phyloP scores from a whole-genome alignment of 2,888 invertebrate genomes.

The Vesta saturnalis region DNA sequence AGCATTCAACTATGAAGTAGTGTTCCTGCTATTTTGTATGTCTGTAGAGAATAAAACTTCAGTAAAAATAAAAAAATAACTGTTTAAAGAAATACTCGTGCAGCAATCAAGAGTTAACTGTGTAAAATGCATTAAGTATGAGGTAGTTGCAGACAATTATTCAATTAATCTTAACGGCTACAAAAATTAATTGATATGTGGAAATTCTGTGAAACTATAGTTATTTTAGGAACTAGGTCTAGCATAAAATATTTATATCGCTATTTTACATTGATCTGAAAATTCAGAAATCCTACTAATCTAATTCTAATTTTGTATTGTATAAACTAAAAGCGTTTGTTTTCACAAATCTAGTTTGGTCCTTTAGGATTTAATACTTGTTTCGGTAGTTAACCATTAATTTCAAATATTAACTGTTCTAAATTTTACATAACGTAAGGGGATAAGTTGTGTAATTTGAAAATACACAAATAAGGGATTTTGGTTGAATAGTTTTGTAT shows the following conservation, averaged over 20 bases:
- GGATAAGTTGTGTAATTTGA: not conserved
- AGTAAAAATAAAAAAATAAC: no score
- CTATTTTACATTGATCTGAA: no score
- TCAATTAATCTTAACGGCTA: not conserved
- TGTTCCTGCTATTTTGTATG: no score
- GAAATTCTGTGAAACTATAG: no score
- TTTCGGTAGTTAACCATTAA: not conserved
- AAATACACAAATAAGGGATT: no score
- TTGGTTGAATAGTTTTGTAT: no score
- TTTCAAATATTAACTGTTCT: not conserved
- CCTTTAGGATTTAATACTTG: not conserved
- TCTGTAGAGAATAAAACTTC: no score
- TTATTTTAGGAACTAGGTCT: not conserved
- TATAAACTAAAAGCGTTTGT: constrained; percentile 1
- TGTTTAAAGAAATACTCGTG: no score
- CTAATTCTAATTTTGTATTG: constrained; percentile 7
- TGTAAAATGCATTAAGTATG: no score
- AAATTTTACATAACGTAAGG: constrained; percentile 3
- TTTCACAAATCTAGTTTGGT: not conserved
- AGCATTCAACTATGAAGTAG: not conserved
- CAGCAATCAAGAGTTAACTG: no score
- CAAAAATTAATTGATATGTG: not conserved
- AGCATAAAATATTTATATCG: not conserved
- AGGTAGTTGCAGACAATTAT: not conserved
- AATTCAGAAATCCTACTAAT: not conserved